Conservation (phyloP, 2,113 vertebrate genomes). For the Picathartes gymnocephalus region DNA sequence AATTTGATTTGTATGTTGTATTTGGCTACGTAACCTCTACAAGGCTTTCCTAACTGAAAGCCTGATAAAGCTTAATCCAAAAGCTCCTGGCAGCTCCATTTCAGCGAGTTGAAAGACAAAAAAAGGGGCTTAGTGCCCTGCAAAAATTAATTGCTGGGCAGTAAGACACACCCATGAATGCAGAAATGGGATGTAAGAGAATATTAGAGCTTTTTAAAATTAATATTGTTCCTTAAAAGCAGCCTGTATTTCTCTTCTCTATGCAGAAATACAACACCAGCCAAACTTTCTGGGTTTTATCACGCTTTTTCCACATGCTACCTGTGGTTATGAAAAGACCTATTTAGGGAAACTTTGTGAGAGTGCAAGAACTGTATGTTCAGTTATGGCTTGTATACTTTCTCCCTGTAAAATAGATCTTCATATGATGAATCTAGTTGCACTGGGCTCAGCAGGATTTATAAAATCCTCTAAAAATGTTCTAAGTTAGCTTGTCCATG, state of each 20-base stretch:
- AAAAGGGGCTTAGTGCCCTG: not conserved
- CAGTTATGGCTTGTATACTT: not conserved
- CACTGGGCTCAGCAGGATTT: slow-evolving; percentile 18
- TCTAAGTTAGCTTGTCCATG: slow-evolving; percentile 45
- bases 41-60: slow-evolving; percentile 43
- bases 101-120: not conserved
- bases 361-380: not conserved
- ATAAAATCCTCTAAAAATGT: slow-evolving; percentile 50
- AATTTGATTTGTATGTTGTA: slow-evolving; percentile 63
- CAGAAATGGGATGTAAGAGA: not conserved
- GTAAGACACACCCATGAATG: not conserved
- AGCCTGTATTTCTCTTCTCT: not conserved
- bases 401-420: not conserved
- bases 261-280: not conserved
- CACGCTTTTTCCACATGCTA: not conserved
- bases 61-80: slow-evolving; percentile 42
- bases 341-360: not conserved
- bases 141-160: not conserved
- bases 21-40: slow-evolving; percentile 44
- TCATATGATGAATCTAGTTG: not conserved
- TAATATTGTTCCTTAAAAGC: not conserved
- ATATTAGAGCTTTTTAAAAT: not conserved
- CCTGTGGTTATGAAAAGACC: not conserved
- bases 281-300: slow-evolving; percentile 4
- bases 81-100: slow-evolving; percentile 36